Evolutionary conservation across 2,888 invertebrate species (phyloP).

Genomic region (Drosophila subsilvestris): DNA sequence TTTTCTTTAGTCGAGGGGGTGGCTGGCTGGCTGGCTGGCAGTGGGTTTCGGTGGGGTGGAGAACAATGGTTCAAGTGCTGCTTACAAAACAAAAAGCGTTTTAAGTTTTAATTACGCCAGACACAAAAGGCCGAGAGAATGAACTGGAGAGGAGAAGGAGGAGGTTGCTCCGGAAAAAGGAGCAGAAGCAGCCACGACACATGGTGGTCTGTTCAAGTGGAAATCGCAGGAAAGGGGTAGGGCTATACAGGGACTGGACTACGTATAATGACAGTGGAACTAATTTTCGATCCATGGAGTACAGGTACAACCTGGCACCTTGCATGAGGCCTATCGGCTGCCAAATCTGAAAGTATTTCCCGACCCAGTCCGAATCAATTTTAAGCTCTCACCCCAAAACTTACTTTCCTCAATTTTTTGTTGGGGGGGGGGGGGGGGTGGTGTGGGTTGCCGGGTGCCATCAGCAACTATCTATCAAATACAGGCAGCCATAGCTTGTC

Average conservation of each 20-base stretch:
- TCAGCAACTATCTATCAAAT: constrained; percentile 78
- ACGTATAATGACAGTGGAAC: constrained; percentile 24
- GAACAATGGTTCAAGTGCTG: constrained; percentile 78
- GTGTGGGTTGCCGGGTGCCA: constrained; percentile 60
- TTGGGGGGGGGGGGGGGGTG: not conserved
- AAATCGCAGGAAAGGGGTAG: constrained; percentile 2
- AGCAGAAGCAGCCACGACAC: constrained; percentile 38
- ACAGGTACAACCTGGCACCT: constrained; percentile 27
- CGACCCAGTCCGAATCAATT: constrained; percentile 44
- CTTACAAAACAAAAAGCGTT: constrained; percentile 80
- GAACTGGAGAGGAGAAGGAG: constrained; percentile 6
- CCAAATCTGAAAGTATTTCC: constrained; percentile 45
- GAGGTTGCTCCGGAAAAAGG: not conserved
- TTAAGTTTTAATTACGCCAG: constrained; percentile 75
- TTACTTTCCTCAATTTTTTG: not conserved
- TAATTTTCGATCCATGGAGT: constrained; percentile 12
- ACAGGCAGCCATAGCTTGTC: constrained; percentile 70
- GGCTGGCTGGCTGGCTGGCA: constrained; percentile 2
- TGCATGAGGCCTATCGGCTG: constrained; percentile 36
- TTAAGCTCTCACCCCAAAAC: not conserved
- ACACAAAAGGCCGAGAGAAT: constrained; percentile 63
- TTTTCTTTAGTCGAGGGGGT: constrained; percentile 36
- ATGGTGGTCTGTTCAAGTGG: constrained; percentile 47
- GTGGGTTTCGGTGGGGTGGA: constrained; percentile 63
- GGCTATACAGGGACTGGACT: not conserved